phyloP scores from a whole-genome alignment of 2,888 invertebrate species.

The Lithophane socia region DNA sequence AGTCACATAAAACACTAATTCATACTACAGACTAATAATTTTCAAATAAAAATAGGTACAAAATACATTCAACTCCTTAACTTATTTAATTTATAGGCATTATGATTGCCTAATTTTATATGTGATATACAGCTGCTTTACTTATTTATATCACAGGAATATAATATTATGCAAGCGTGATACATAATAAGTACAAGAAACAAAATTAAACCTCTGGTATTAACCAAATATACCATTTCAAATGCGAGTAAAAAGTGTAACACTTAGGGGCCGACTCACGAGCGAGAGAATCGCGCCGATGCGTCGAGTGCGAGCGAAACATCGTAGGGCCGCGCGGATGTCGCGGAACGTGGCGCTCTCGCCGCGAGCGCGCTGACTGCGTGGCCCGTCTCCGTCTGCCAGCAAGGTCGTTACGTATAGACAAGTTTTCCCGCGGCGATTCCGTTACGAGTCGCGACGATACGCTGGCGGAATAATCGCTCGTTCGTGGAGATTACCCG shows the following conservation, averaged over 20 bases:
- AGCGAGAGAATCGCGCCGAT: no score
- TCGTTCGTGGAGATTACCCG: no score
- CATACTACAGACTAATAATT: constrained; percentile 37
- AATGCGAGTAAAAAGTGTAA: constrained; percentile 20
- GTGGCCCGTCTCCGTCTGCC: no score
- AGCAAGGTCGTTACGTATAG: no score
- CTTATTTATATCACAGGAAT: constrained; percentile 66
- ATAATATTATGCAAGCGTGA: constrained; percentile 64
- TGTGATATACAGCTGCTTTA: constrained; percentile 51
- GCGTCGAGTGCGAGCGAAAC: no score
- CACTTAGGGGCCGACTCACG: not conserved
- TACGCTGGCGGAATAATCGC: no score
- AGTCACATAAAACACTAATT: constrained; percentile 31
- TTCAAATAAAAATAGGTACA: constrained; percentile 31
- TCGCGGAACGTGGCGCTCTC: no score
- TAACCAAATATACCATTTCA: constrained; percentile 14
- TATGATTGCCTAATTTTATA: constrained; percentile 25
- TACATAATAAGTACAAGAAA: constrained; percentile 28
- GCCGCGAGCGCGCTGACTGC: no score
- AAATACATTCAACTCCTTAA: constrained; percentile 36
- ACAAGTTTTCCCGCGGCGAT: no score
- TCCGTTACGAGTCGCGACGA: no score
- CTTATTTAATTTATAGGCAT: constrained; percentile 30
- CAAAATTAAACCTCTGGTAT: constrained; percentile 12
- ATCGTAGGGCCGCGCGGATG: no score